Conservation (phyloP, 2,113 vertebrate species). For the Thalassarche chlororhynchos region DNA sequence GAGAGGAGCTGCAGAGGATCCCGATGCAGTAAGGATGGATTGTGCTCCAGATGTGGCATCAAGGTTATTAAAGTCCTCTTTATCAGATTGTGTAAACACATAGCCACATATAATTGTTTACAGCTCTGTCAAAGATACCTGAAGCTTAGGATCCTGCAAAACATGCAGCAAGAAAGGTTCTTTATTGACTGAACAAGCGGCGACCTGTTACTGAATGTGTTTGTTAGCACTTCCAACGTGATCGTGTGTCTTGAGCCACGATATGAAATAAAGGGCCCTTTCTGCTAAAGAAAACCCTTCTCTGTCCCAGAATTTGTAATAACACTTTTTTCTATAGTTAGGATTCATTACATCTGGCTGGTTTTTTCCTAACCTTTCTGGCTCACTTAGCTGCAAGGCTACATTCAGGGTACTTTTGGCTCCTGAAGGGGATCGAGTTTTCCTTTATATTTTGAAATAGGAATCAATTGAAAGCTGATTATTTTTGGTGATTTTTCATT, state of each 20-base stretch:
- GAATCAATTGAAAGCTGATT: not conserved
- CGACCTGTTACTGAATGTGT: not conserved
- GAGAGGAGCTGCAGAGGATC: not conserved
- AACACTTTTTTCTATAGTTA: slow-evolving; percentile 32
- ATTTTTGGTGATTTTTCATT: not conserved
- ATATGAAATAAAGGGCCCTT: slow-evolving; percentile 39
- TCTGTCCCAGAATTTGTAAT: slow-evolving; percentile 19
- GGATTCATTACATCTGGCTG: slow-evolving; percentile 17
- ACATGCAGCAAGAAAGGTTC: slow-evolving; percentile 23
- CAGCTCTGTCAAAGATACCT: slow-evolving; percentile 35
- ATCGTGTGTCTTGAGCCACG: slow-evolving; percentile 5
- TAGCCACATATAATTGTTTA: slow-evolving; percentile 2
- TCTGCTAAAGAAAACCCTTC: slow-evolving; percentile 38
- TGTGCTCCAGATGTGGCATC: not conserved
- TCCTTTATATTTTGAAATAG: not conserved
- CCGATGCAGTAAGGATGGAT: not conserved
- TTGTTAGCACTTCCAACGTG: slow-evolving; percentile 42
- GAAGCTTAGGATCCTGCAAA: not conserved
- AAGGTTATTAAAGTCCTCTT: slow-evolving; percentile 14
- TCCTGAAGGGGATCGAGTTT: not conserved
- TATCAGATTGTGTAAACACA: slow-evolving; percentile 4
- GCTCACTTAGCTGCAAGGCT: not conserved
- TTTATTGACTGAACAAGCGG: slow-evolving; percentile 40
- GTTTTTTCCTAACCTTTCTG: not conserved
- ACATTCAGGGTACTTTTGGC: not conserved